A percentile compares a stretch with the other conserved stretches of the same genome.
phyloP scores from a whole-genome alignment of 2,797 vertebrate genomes.

The Alouatta caraya region DNA sequence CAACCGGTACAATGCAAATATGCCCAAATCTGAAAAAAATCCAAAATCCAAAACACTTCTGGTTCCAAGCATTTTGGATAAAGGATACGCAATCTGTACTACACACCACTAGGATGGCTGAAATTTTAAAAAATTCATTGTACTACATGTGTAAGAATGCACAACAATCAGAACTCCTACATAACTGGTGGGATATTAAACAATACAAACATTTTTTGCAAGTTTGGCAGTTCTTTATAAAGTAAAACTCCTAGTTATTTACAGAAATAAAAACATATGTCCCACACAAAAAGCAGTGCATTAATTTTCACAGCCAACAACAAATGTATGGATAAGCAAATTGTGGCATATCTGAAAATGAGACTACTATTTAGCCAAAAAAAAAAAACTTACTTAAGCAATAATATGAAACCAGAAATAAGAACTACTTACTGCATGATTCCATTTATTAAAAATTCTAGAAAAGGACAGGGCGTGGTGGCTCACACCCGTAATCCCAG shows the following conservation, averaged over 20 bases:
- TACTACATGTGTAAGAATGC: not conserved
- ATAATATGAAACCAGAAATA: conserved; percentile 2
- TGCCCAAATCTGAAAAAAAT: not conserved
- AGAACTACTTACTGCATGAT: not conserved
- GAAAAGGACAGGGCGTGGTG: not conserved
- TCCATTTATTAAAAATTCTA: not conserved
- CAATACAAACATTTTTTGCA: not conserved
- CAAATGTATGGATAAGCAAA: not conserved
- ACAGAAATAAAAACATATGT: conserved; percentile 37
- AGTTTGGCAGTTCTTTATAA: conserved; percentile 23
- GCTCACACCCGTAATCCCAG: no score
- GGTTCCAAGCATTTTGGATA: not conserved
- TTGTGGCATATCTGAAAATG: not conserved
- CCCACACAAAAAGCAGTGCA: not conserved
- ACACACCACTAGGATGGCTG: not conserved
- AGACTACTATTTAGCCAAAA: not conserved
- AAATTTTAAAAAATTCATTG: not conserved
- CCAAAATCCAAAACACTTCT: not conserved
- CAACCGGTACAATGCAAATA: not conserved
- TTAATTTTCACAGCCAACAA: conserved; percentile 20
- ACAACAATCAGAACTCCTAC: not conserved
- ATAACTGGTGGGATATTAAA: not conserved
- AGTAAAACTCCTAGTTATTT: conserved; percentile 8
- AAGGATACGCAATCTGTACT: not conserved
- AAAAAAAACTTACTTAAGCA: not conserved